A percentile compares a stretch with the other conserved stretches of the same genome.
Conservation (phyloP, 2,888 invertebrate species). For the Lycocerus yunnanus region DNA sequence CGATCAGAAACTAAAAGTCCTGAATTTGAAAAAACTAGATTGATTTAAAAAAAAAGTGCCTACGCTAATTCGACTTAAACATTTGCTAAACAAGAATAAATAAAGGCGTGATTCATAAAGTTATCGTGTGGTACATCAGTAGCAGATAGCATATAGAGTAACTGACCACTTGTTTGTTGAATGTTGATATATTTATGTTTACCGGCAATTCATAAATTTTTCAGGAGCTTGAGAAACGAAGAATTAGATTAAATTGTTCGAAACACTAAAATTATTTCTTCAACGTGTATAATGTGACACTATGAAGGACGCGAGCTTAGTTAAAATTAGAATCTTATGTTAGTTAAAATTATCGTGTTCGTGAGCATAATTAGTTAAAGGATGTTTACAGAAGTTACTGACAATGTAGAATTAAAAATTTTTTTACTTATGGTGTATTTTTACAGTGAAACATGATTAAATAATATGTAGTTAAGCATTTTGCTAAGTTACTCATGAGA, state of each 20-base stretch:
- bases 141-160: constrained; percentile 12
- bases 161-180: constrained; percentile 16
- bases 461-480: too few relatives aligned
- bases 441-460: too few relatives aligned
- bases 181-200: constrained; percentile 8
- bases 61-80: background rate
- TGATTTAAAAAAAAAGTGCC: background rate
- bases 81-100: background rate
- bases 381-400: background rate
- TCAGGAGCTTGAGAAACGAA: background rate
- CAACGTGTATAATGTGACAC: background rate
- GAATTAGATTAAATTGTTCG: background rate
- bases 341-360: background rate
- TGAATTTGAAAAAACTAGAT: too few relatives aligned
- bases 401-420: background rate
- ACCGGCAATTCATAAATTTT: constrained; percentile 8
- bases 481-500: too few relatives aligned
- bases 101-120: constrained; percentile 4
- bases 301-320: background rate
- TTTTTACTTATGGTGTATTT: background rate
- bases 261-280: background rate
- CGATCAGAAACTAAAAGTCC: too few relatives aligned
- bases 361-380: background rate
- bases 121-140: constrained; percentile 14
- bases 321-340: background rate